A percentile compares a stretch with the other conserved stretches of the same genome.
These are phyloP conservation scores for Eupleurogrammus muticus DNA, from an alignment of 2,797 vertebrate genomes.

Conservation along the genomic window DNA sequence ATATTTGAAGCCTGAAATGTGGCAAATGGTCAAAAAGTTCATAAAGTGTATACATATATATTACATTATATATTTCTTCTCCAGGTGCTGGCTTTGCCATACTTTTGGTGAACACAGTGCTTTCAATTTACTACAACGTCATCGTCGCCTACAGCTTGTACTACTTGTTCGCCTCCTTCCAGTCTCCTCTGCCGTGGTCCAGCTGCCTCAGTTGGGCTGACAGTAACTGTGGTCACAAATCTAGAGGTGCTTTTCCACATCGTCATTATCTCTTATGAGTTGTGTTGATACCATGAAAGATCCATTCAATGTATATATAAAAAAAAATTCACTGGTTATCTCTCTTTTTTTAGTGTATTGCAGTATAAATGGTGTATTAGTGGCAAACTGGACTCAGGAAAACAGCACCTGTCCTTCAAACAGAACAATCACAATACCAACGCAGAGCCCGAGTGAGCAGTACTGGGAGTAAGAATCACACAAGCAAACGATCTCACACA, in stretches of 20 bases:
- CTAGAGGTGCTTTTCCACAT: constrained; percentile 77
- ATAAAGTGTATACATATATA: no score
- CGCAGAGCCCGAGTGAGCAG: constrained; percentile 91
- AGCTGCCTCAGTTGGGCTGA: constrained; percentile 84
- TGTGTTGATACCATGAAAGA: not conserved
- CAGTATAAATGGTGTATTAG: constrained; percentile 23
- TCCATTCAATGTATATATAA: not conserved
- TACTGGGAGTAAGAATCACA: constrained; percentile 93
- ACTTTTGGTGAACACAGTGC: constrained; percentile 88
- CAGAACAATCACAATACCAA: constrained; percentile 53
- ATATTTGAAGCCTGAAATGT: no score
- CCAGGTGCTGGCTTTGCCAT: constrained; percentile 93
- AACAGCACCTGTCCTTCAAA: constrained; percentile 82
- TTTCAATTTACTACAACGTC: constrained; percentile 93
- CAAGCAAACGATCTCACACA: not conserved
- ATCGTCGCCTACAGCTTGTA: constrained; percentile 94
- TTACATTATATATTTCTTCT: not conserved
- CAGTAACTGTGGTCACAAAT: constrained; percentile 82
- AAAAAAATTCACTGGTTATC: not conserved
- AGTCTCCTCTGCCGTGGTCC: constrained; percentile 90
- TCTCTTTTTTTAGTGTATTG: constrained; percentile 14
- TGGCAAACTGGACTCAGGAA: constrained; percentile 80
- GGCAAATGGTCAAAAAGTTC: no score
- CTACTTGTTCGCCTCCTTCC: constrained; percentile 96
- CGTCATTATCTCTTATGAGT: not conserved